Conservation (phyloP, 2,797 vertebrate genomes). For the Triplophysa bombifrons region DNA sequence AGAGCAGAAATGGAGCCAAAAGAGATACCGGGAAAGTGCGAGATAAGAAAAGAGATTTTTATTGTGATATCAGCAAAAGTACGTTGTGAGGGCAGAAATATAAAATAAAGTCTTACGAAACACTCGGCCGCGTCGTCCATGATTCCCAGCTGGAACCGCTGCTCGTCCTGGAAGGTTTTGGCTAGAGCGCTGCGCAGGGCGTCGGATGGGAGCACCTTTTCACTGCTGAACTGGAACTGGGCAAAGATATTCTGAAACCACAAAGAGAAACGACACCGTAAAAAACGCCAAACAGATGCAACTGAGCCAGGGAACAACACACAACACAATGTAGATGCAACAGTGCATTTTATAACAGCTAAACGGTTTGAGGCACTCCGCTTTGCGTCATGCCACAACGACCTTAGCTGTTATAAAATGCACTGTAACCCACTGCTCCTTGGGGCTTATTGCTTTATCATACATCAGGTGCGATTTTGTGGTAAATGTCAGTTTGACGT, state of each 20-base stretch:
- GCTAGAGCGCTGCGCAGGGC: conserved; percentile 92
- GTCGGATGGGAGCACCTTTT: conserved; percentile 95
- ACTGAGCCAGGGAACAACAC: conserved; percentile 39
- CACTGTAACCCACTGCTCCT: too few relatives aligned
- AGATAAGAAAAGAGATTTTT: neutral
- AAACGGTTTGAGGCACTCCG: too few relatives aligned
- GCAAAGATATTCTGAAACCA: conserved; percentile 90
- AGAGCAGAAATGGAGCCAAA: conserved; percentile 5
- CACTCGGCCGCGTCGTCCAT: conserved; percentile 98
- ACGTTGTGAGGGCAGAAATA: conserved; percentile 8
- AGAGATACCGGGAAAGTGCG: conserved; percentile 6
- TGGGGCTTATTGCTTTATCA: too few relatives aligned
- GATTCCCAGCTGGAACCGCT: conserved; percentile 96
- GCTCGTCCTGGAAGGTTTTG: conserved; percentile 97
- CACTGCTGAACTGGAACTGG: conserved; percentile 97
- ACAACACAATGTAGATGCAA: conserved; percentile 14
- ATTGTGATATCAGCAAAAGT: conserved; percentile 25
- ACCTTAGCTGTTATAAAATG: too few relatives aligned
- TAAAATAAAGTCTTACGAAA: conserved; percentile 83
- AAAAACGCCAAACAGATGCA: conserved; percentile 15
- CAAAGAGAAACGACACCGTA: conserved; percentile 43
- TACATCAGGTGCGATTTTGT: too few relatives aligned
- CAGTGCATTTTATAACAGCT: too few relatives aligned
- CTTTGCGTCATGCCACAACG: too few relatives aligned
- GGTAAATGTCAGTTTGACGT: too few relatives aligned